Evolutionary conservation across 2,888 invertebrate species (phyloP), one percentile per base, ranked within the genome.

Genomic region (Amblyjoppa proteus): DNA sequence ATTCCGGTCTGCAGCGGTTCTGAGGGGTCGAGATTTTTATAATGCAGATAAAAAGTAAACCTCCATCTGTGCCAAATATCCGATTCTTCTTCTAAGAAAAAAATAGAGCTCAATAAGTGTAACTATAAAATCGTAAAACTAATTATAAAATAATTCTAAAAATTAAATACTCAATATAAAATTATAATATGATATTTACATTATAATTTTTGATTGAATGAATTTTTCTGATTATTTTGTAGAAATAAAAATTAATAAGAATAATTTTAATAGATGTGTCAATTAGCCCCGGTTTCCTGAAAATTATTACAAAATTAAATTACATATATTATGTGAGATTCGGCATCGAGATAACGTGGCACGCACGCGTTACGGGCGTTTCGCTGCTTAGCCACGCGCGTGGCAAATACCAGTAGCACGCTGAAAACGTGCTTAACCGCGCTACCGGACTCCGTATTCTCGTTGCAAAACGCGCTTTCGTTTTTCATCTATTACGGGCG

Each of bases 381-480:
- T 69, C 81, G 84, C 69, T 85, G 73, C 41, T 74, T 45, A 81
- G 61, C 61, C 84, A 74, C 74, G 81, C 81, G 84, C 80, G 75
- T 77, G 81, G 70, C 74, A 56, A 61, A 38, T 25, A 64, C 69
- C 31, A 31, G 41, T 66, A 66, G n/a, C 25, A 28, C 41, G n/a
- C 45, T 31, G n/a, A 16, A 31, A 45, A 45, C 69, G 45, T 25
- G 45, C 31, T 77, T 78, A 56, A 77, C 58, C 56, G 70, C 25
- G 28, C 83, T 66, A 81, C 81, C 79, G 74, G 78, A 83, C 38
- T 61, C 56, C 28, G 71, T 81, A 41, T 74, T 78, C 78, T 70
- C 78, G 53, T 89, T 89, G 86, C 84, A 86, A 89, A 89, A 89
- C 75, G 79, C 77, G 85, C 85, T 88, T 86, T 89, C 87, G 84